Conservation (phyloP, 1,140 invertebrate species). For the Batillaria attramentaria region DNA sequence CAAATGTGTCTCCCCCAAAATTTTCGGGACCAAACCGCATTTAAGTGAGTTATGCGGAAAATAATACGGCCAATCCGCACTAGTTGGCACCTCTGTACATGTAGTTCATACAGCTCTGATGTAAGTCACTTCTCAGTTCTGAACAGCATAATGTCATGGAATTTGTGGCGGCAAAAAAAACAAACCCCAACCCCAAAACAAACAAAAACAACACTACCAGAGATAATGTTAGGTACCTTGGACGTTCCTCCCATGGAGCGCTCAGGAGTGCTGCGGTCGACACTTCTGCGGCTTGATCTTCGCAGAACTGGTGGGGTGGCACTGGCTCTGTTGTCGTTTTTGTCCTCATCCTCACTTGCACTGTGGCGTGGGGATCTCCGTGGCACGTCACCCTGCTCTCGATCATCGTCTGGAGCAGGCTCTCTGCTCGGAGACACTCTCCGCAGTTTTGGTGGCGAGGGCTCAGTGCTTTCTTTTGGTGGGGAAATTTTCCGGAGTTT, state of each 20-base stretch:
- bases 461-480: not conserved
- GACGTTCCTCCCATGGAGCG: not conserved
- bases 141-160: no score
- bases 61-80: no score
- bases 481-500: not conserved
- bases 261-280: not conserved
- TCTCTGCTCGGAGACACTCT: no score
- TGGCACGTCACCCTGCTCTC: not conserved
- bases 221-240: constrained; percentile 5
- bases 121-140: no score
- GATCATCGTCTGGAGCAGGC: no score
- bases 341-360: not conserved
- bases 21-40: no score
- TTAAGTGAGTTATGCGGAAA: no score
- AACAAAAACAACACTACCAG: not conserved
- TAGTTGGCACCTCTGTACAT: no score
- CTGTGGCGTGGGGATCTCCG: not conserved
- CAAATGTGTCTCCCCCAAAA: no score
- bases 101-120: no score
- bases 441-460: not conserved
- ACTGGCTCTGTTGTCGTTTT: not conserved
- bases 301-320: not conserved
- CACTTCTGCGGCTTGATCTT: not conserved
- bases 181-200: not conserved
- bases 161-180: not conserved